Base-by-base conservation (phyloP, 2,797 vertebrate species). In the Argentina silus region DNA sequence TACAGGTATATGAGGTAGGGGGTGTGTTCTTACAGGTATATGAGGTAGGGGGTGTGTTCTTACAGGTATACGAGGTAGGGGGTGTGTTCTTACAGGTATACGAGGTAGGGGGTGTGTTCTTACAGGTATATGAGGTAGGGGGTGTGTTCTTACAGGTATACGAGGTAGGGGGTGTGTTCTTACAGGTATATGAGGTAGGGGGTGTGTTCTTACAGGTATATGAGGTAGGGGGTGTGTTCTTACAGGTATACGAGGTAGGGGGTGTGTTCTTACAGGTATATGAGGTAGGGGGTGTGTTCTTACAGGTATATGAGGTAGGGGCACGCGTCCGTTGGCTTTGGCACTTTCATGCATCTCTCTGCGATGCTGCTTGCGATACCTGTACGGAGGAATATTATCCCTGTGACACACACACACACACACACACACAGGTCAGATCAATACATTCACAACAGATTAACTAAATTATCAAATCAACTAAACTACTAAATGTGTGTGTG, bases 261-360 rank as follows among this genome's bases (percentile, higher is more conserved):
- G 95, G n/a, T 14, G 21, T 23, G 57, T 11, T 6, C 7, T 15
- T 12, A 12, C 19, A 27, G 19, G 43, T 45, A 17, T 45, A 2
- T 65, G 42, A 45, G 9, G 42, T 44, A 21, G 17, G n/a, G 65
- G 27, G 47, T 59, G 21, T 50, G 36, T 19, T 93, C 95, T 96
- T 92, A 97, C 96, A 93, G 97, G 97, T 93, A 98, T 97, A 94
- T 97, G 97, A 95, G 96, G 96, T 94, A 98, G 96, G 86, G 96
- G 95, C 86, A 96, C 96, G 9, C 95, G 95, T 89, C 96, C 96
- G 62, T 98, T 98, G 84, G 94, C 96, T 96, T 96, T 97, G 93
- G 96, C 94, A 90, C 96, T 98, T 94, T 98, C 97, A 90, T 98
- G 97, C 95, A 98, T 95, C 93, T 98, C 96, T 84, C 97, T 94